These are phyloP conservation scores for Zophobas atratus DNA, from an alignment of 1,140 invertebrate species.

Conservation along the genomic window DNA sequence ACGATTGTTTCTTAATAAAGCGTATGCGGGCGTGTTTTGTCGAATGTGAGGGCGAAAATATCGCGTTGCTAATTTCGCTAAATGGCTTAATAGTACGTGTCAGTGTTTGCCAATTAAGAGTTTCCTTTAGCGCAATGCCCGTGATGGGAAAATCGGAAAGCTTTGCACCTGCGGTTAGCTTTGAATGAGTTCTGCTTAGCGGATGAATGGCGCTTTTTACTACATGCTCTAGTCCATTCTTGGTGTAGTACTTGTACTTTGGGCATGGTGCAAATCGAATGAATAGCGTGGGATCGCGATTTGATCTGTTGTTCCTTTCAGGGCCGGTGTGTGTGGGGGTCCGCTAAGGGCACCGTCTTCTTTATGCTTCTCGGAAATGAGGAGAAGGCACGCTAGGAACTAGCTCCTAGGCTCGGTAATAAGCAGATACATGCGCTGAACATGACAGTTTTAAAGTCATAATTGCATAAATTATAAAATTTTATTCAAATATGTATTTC, in stretches of 20 bases:
- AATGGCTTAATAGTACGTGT: slow-evolving; percentile 29
- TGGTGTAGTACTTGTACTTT: slow-evolving; percentile 38
- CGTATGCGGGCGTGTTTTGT: slow-evolving; percentile 24
- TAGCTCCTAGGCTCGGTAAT: background rate
- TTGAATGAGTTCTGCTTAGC: slow-evolving; percentile 12
- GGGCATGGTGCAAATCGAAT: slow-evolving; percentile 35
- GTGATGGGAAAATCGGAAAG: slow-evolving; percentile 29
- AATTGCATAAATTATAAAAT: too few relatives aligned
- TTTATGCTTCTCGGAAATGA: slow-evolving; percentile 27
- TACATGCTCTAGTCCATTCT: slow-evolving; percentile 36
- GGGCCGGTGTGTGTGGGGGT: background rate
- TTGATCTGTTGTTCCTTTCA: slow-evolving; percentile 24
- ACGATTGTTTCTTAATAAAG: slow-evolving; percentile 30
- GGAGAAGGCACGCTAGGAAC: background rate
- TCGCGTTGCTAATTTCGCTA: slow-evolving; percentile 33
- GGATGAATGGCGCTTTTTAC: slow-evolving; percentile 36
- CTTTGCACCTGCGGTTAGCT: slow-evolving; percentile 28
- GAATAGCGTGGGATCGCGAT: slow-evolving; percentile 42
- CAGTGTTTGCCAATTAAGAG: slow-evolving; percentile 27
- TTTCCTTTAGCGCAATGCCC: slow-evolving; percentile 3
- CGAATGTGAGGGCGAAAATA: slow-evolving; percentile 27
- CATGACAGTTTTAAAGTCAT: too few relatives aligned
- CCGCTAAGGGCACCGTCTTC: slow-evolving; percentile 12
- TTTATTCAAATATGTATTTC: too few relatives aligned
- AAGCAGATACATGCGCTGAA: background rate